Evolutionary conservation across 2,113 vertebrate genomes (phyloP).

Genomic region (Todiramphus chloris): DNA sequence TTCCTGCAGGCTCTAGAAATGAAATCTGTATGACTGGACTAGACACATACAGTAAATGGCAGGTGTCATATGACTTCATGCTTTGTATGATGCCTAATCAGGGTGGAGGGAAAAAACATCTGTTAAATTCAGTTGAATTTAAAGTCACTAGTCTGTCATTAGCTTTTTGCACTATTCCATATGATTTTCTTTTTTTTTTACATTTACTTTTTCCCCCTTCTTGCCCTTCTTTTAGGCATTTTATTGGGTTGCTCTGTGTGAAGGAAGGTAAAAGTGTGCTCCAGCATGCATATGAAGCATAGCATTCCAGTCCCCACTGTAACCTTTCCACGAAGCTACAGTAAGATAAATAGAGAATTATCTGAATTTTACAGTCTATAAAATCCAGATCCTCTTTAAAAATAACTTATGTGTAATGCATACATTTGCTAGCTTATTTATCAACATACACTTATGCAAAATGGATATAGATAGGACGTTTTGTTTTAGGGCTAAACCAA

Average conservation of each 20-base stretch:
- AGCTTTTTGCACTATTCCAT: background rate
- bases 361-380: slow-evolving; percentile 80
- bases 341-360: slow-evolving; percentile 82
- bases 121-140: background rate
- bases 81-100: background rate
- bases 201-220: background rate
- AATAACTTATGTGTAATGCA: slow-evolving; percentile 62
- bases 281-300: slow-evolving; percentile 23
- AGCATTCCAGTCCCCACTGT: slow-evolving; percentile 62
- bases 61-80: background rate
- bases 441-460: slow-evolving; percentile 73
- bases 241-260: background rate
- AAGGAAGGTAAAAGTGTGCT: background rate
- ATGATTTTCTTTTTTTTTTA: background rate
- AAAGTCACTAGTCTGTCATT: background rate
- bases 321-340: slow-evolving; percentile 68
- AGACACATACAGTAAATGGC: background rate
- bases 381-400: slow-evolving; percentile 71
- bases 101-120: fast-evolving
- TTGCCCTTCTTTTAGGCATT: background rate
- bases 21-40: background rate
- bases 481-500: slow-evolving; percentile 57
- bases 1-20: background rate
- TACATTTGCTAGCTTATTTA: slow-evolving; percentile 73
- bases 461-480: slow-evolving; percentile 63